Evolutionary conservation across 2,888 invertebrate genomes (phyloP).

Genomic region (Diaprepes abbreviatus): DNA sequence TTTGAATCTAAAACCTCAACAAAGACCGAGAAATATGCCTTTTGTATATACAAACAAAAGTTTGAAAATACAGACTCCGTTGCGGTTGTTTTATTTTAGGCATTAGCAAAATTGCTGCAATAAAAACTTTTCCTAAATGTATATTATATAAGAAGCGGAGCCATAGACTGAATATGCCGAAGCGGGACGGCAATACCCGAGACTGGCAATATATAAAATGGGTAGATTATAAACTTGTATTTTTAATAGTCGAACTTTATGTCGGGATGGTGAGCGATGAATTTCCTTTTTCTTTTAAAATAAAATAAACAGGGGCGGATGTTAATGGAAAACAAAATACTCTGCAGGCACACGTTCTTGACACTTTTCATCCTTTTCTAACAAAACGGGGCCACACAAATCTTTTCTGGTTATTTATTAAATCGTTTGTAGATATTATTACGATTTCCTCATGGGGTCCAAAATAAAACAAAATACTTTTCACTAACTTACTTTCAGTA

Average conservation of each 20-base stretch:
- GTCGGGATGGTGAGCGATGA: slow-evolving; percentile 66
- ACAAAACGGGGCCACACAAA: too few species aligned
- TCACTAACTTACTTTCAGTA: too few species aligned
- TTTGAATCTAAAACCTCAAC: slow-evolving; percentile 24
- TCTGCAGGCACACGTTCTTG: too few species aligned
- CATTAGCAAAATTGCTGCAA: slow-evolving; percentile 69
- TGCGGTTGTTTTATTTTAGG: slow-evolving; percentile 59
- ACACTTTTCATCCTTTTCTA: too few species aligned
- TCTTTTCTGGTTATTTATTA: too few species aligned
- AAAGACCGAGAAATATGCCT: slow-evolving; percentile 34
- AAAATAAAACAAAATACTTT: too few species aligned
- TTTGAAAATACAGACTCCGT: slow-evolving; percentile 24
- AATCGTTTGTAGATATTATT: too few species aligned
- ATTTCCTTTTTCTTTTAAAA: slow-evolving; percentile 62
- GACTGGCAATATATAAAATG: slow-evolving; percentile 65
- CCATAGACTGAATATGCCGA: slow-evolving; percentile 19
- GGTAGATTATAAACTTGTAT: slow-evolving; percentile 68
- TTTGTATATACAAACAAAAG: slow-evolving; percentile 40
- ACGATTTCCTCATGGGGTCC: too few species aligned
- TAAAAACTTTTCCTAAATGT: slow-evolving; percentile 69
- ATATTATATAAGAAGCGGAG: slow-evolving; percentile 59
- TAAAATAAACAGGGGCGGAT: slow-evolving; percentile 63
- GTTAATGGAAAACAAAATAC: too few species aligned
- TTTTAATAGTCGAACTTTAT: slow-evolving; percentile 68
- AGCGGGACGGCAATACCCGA: slow-evolving; percentile 55